Evolutionary conservation across 2,797 vertebrate genomes (phyloP), one percentile per base, ranked within the genome.

Genomic region (Coilia nasus): DNA sequence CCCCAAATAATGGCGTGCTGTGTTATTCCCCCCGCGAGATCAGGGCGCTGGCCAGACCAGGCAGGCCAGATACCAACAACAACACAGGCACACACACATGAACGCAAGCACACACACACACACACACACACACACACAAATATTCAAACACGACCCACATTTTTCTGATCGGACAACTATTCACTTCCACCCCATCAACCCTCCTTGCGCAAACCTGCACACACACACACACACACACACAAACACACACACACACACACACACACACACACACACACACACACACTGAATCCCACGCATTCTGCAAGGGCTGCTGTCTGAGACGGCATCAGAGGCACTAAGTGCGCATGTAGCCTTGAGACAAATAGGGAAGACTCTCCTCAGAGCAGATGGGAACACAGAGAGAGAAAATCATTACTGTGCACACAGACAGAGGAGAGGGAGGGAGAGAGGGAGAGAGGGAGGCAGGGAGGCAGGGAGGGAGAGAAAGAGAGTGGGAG

Each of bases 1-100:
- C 91, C 71, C 91, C 31, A 35, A 88, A 91, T 92, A 90, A 94
- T 93, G 91, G 89, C 91, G 82, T 88, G 90, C 92, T 92, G 92
- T 89, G 93, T 93, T 90, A 84, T 92, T 92, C 92, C 88, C 88
- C 88, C 15, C 81, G 86, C 31, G 62, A 67, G 62, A 67, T 31
- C 31, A 67, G 31, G 62, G 31, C 23, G 23, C 25, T 67, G 62
- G 62, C 31, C 62, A 67, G 62, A 67, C 25, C 62, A 15, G 17
- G 57, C 60, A 64, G 3, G 23, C 62, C 35, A 75, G 15, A 78
- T 17, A 5, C 19, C 9, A 31, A 35, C 71, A 3, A 11, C 11
- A n/a, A 60, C 57, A 21, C 17, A 60, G 19, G n/a, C 50, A 54
- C 50, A 54, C 50, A 54, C 50, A 54, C 7, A 44, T 12, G 2